Evolutionary conservation across 64 coral and sea anemone genomes (phyloP), one percentile per base, ranked within the genome.

Genomic region (Hydrozoanthus tunicans): DNA sequence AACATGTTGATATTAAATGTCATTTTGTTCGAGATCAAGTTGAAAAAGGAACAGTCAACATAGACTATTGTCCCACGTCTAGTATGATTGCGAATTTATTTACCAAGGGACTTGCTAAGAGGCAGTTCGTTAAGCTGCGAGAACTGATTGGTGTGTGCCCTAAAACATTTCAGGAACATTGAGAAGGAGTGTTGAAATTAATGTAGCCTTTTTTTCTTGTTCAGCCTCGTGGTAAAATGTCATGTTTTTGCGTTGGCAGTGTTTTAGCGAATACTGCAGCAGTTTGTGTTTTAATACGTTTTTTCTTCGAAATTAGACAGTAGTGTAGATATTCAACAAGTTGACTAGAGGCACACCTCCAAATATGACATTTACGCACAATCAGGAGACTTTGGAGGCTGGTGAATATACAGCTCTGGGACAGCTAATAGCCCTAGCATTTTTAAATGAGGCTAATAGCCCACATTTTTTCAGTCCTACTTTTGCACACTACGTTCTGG

Each of bases 401-500:
- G 71, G 71, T 74, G 23, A 74, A 6, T 74, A 74, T 27, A 74
- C 25, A 27, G 23, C 6, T 4, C 11, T 74, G 25, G 71, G 71
- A 11, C 71, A 74, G 17, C 23, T 74, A 6, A 6, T 27, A 32
- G 71, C 71, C 23, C 71, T 74, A 7, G 71, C 71, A 5, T 32
- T 74, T 5, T 8, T 74, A 4, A 26, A 74, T 74, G 24, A 43
- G 6, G 72, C 72, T n/a, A 51, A 32, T 12, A 43, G 64, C 59
- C 83, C 83, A 5, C 64, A 86, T 71, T 86, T 86, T 86, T 58
- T 86, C 72, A 56, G 64, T 56, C 64, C 65, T 9, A 56, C 65
- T 6, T 13, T 86, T 25, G 83, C 65, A 53, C 70, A 66, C 72
- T 86, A 27, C 51, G 53, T 86, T 25, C 59, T 71, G 23, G 63